A percentile compares a stretch with the other conserved stretches of the same genome.
Conservation (phyloP, 2,888 invertebrate species). For the Ormyrus thymus region DNA sequence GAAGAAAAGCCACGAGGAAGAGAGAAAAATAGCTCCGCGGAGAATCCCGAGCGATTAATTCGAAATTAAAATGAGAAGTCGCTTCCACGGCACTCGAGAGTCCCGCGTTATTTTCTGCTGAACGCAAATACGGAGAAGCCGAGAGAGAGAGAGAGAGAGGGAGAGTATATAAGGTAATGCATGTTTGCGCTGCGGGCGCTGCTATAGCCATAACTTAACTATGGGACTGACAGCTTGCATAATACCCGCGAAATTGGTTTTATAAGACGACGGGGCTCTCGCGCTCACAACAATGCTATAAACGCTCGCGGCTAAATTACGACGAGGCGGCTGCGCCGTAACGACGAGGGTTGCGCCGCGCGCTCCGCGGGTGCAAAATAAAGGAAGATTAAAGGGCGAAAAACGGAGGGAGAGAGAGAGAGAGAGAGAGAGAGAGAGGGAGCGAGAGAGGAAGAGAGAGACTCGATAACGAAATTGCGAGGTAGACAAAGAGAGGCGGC, state of each 20-base stretch:
- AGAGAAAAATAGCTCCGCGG: conserved; percentile 24
- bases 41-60: conserved; percentile 59
- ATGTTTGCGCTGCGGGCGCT: conserved; percentile 68
- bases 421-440: background rate
- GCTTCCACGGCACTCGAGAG: conserved; percentile 47
- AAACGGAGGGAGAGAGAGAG: conserved; percentile 1
- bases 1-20: background rate
- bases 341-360: conserved; percentile 53
- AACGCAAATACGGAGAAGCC: conserved; percentile 35
- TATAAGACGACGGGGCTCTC: conserved; percentile 70
- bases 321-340: conserved; percentile 67
- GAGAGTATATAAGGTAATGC: conserved; percentile 59
- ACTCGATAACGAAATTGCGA: too few species aligned
- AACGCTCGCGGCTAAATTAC: conserved; percentile 72
- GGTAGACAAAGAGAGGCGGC: background rate
- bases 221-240: conserved; percentile 73
- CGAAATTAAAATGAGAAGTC: conserved; percentile 61
- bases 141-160: conserved; percentile 15
- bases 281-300: conserved; percentile 72
- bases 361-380: conserved; percentile 50
- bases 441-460: background rate
- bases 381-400: conserved; percentile 54
- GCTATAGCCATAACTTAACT: conserved; percentile 70
- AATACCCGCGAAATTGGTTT: conserved; percentile 74
- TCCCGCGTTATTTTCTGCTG: conserved; percentile 45